A percentile compares a stretch with the other conserved stretches of the same genome.
These are phyloP conservation scores for Cherax destructor DNA, from an alignment of 1,140 invertebrate species.

Conservation along the genomic window DNA sequence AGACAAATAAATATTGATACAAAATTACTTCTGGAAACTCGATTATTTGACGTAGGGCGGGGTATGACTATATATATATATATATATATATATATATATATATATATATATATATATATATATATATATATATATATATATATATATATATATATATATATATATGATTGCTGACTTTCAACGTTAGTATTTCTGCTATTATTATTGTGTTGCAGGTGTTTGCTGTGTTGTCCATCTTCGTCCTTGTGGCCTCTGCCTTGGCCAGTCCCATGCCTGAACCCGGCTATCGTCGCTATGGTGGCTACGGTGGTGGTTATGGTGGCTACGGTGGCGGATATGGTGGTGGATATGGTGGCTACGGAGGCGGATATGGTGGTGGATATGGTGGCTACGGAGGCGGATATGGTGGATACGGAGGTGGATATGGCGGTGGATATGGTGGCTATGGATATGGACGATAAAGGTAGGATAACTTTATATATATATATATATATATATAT, in stretches of 20 bases:
- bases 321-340: background rate
- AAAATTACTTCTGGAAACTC: no score
- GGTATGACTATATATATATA: no score
- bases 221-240: slow-evolving; percentile 13
- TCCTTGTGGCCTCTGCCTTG: slow-evolving; percentile 15
- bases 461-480: background rate
- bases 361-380: background rate
- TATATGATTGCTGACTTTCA: no score
- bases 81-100: no score
- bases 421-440: background rate
- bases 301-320: background rate
- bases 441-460: background rate
- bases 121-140: no score
- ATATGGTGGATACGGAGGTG: background rate
- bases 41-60: no score
- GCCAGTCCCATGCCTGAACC: slow-evolving; percentile 19
- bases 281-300: slow-evolving; percentile 6
- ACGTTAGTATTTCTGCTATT: no score
- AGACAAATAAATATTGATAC: no score
- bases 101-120: no score
- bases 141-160: no score
- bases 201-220: slow-evolving; percentile 12
- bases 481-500: no score
- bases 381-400: background rate
- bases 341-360: background rate